phyloP scores from a whole-genome alignment of 2,888 invertebrate species.

The Dasypolia templi region DNA sequence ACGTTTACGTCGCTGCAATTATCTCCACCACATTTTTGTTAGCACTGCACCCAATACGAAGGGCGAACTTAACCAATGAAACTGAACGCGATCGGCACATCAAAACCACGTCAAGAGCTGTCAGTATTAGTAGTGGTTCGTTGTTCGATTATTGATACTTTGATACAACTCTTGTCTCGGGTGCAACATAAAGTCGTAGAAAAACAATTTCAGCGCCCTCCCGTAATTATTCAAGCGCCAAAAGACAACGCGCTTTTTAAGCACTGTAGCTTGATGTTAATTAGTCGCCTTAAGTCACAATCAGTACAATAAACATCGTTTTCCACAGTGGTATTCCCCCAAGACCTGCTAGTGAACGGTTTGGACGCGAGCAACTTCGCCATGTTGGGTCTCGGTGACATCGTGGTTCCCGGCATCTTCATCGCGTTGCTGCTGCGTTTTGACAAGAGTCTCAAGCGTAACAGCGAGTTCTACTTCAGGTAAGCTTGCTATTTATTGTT shows the following conservation, averaged over 20 bases:
- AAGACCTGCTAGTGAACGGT: constrained; percentile 98
- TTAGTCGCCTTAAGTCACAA: too few species aligned
- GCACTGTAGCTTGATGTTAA: not conserved
- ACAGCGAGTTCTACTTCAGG: constrained; percentile 96
- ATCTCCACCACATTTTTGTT: not conserved
- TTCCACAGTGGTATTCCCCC: constrained; percentile 97
- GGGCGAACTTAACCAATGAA: not conserved
- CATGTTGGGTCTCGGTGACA: constrained; percentile 99
- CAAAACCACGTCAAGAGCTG: not conserved
- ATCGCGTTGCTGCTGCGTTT: constrained; percentile 98
- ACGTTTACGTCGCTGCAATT: not conserved
- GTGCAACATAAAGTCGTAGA: too few species aligned
- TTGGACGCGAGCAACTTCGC: constrained; percentile 98
- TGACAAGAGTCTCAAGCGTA: constrained; percentile 96
- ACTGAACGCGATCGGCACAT: not conserved
- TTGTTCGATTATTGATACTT: not conserved
- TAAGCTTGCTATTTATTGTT: constrained; percentile 31
- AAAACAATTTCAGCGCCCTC: not conserved
- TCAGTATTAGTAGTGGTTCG: not conserved
- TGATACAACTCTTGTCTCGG: not conserved
- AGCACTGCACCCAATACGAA: not conserved
- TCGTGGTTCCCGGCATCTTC: constrained; percentile 99
- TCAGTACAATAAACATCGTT: constrained; percentile 35
- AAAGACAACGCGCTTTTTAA: not conserved
- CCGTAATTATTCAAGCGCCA: not conserved